Conservation (phyloP, 1,140 invertebrate genomes). For the Zaprionus taronus region DNA sequence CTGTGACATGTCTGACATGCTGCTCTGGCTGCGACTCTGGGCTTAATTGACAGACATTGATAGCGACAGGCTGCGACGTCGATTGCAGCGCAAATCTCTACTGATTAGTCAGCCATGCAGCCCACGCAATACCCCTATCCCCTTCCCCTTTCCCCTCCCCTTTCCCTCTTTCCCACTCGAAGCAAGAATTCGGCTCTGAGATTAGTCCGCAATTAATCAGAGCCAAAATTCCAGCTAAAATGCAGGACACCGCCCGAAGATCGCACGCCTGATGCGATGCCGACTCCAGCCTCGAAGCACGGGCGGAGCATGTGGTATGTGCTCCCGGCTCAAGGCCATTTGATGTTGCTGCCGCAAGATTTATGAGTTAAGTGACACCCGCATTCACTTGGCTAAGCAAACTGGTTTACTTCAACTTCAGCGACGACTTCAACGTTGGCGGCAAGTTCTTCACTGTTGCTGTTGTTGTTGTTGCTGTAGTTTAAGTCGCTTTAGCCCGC, state of each 20-base stretch:
- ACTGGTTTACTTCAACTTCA: slow-evolving; percentile 62
- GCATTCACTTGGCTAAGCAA: slow-evolving; percentile 63
- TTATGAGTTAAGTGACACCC: slow-evolving; percentile 75
- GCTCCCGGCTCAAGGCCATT: slow-evolving; percentile 63
- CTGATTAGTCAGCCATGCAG: slow-evolving; percentile 21
- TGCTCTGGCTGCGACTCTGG: slow-evolving; percentile 21
- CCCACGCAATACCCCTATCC: slow-evolving; percentile 42
- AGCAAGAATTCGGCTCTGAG: slow-evolving; percentile 49
- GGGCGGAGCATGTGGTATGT: slow-evolving; percentile 20
- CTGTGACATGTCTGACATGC: slow-evolving; percentile 59
- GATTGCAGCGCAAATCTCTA: slow-evolving; percentile 38
- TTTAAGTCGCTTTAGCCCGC: slow-evolving; percentile 48
- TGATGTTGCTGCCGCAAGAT: slow-evolving; percentile 50
- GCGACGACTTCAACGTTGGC: slow-evolving; percentile 36
- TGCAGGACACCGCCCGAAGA: slow-evolving; percentile 46
- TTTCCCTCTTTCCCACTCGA: not conserved
- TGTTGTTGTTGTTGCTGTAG: slow-evolving; percentile 18
- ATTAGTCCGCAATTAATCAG: slow-evolving; percentile 73
- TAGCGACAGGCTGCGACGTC: slow-evolving; percentile 55
- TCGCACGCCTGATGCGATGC: slow-evolving; percentile 1
- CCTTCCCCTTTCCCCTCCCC: not conserved
- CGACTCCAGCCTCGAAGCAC: slow-evolving; percentile 2
- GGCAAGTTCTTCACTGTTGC: slow-evolving; percentile 40
- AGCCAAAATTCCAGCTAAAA: slow-evolving; percentile 60
- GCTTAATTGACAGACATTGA: slow-evolving; percentile 75